Percentiles rank a stretch among this genome's conserved stretches.
Evolutionary conservation across 2,113 vertebrate species (phyloP).

Genomic region (Nesogale talazaci): DNA sequence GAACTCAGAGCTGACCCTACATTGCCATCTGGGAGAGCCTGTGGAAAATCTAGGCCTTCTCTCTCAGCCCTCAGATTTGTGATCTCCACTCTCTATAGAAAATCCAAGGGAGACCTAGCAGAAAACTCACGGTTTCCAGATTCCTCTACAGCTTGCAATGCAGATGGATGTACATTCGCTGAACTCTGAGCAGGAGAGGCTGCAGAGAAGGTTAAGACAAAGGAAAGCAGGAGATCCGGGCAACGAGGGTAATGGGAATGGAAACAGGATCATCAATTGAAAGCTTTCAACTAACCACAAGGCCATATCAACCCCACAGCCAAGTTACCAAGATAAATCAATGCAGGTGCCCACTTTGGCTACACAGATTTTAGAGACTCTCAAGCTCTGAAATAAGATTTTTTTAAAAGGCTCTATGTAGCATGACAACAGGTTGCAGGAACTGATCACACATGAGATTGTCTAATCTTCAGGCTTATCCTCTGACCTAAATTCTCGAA

Average conservation of each 20-base stretch:
- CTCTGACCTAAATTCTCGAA: background rate
- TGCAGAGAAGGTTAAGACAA: background rate
- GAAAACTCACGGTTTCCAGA: slow-evolving; percentile 29
- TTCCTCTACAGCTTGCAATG: background rate
- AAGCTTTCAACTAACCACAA: background rate
- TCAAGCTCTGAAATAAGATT: no score
- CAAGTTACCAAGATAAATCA: no score
- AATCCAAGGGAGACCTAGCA: background rate
- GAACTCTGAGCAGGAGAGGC: background rate
- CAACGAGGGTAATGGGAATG: background rate
- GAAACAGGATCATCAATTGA: background rate
- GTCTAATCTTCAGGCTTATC: background rate
- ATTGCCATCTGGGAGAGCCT: no score
- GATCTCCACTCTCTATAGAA: slow-evolving; percentile 39
- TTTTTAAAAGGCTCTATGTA: no score
- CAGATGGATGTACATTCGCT: background rate
- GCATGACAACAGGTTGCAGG: no score
- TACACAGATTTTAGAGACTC: no score
- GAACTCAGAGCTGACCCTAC: no score
- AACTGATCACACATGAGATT: no score
- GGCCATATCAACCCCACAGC: background rate
- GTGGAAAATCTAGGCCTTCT: background rate
- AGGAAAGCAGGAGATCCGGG: no score
- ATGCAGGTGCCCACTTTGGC: no score
- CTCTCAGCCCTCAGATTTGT: background rate